These are phyloP conservation scores for Perca schrenkii DNA, from an alignment of 2,113 vertebrate genomes.

Conservation along the genomic window DNA sequence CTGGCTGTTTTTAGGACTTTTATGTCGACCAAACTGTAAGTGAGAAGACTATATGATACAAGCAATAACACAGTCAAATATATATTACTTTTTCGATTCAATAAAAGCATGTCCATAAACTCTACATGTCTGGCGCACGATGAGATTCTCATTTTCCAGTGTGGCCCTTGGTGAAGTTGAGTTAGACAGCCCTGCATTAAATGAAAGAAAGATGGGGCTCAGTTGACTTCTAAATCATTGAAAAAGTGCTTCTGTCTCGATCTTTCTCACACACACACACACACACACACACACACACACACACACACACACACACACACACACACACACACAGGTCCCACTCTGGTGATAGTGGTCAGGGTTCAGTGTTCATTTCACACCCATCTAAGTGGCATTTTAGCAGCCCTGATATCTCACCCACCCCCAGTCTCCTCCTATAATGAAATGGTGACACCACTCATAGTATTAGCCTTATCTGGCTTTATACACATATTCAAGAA, in stretches of 20 bases:
- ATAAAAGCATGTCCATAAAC: too few species aligned
- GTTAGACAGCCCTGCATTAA: too few species aligned
- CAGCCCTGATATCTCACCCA: constrained; percentile 44
- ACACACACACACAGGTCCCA: not conserved
- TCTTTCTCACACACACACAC: not conserved
- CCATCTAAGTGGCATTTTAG: constrained; percentile 66
- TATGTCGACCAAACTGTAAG: too few species aligned
- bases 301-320: constrained; percentile 15
- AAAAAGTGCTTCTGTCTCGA: constrained; percentile 1
- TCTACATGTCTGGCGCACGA: too few species aligned
- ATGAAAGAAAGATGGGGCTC: constrained; percentile 9
- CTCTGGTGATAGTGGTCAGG: constrained; percentile 60
- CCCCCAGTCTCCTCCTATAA: constrained; percentile 26
- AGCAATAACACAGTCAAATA: too few species aligned
- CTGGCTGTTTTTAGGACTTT: too few species aligned
- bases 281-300: constrained; percentile 1
- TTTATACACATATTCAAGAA: not conserved
- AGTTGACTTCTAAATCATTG: constrained; percentile 9
- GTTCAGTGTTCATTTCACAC: constrained; percentile 72
- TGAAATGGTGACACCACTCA: constrained; percentile 17
- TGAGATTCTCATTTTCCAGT: too few species aligned
- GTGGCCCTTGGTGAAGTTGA: too few species aligned
- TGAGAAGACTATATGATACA: too few species aligned
- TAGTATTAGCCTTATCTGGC: constrained; percentile 12
- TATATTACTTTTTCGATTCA: too few species aligned